phyloP scores from a whole-genome alignment of 2,797 vertebrate species.

The Anniella stebbinsi region DNA sequence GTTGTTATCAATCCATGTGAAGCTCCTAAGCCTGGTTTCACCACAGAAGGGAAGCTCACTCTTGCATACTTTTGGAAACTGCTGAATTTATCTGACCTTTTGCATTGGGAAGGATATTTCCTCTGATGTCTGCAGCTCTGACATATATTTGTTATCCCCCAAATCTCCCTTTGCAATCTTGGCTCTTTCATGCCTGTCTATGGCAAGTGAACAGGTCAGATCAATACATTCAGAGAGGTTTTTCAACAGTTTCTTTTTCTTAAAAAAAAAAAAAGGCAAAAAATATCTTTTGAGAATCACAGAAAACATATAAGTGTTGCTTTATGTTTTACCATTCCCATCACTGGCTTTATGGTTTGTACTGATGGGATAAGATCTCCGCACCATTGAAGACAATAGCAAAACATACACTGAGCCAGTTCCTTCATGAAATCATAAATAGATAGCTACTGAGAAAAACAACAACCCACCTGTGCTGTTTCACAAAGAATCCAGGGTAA shows the following conservation, averaged over 20 bases:
- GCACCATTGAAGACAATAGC: not conserved
- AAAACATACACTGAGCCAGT: not conserved
- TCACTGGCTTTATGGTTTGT: slow-evolving; percentile 2
- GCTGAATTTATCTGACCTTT: not conserved
- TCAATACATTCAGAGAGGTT: slow-evolving; percentile 62
- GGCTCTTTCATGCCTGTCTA: slow-evolving; percentile 62
- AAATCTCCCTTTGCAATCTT: slow-evolving; percentile 44
- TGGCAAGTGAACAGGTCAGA: slow-evolving; percentile 57
- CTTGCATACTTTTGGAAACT: not conserved
- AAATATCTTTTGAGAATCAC: too few relatives aligned
- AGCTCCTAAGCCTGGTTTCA: not conserved
- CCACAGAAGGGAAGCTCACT: not conserved
- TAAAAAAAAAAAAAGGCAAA: slow-evolving; percentile 64
- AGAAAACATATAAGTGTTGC: slow-evolving; percentile 23
- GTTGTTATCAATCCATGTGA: not conserved
- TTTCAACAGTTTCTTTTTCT: slow-evolving; percentile 35
- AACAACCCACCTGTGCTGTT: too few relatives aligned
- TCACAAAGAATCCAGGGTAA: not conserved
- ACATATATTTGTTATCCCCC: not conserved
- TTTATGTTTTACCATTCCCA: slow-evolving; percentile 5
- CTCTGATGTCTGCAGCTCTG: not conserved
- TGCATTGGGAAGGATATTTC: not conserved
- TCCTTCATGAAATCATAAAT: not conserved
- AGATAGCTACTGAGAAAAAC: not conserved
- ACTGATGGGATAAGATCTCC: not conserved